Conservation (phyloP, 2,113 vertebrate species). For the Tamias sibiricus region DNA sequence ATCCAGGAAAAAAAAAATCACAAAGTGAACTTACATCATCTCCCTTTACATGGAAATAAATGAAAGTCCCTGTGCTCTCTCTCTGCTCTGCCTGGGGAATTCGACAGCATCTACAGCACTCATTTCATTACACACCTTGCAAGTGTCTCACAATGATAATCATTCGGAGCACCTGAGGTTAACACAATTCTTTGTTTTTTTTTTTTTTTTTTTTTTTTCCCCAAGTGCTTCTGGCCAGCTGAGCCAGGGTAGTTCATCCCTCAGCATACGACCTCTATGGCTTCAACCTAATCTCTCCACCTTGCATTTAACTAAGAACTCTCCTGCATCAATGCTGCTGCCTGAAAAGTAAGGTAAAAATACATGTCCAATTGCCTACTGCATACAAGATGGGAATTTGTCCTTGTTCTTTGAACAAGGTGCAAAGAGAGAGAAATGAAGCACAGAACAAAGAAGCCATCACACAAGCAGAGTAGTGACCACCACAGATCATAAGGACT, state of each 20-base stretch:
- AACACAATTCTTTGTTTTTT: not conserved
- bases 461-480: not conserved
- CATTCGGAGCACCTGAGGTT: not conserved
- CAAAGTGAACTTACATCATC: conserved; percentile 7
- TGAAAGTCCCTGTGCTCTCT: conserved; percentile 26
- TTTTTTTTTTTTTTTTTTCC: not conserved
- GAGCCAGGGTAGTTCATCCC: not conserved
- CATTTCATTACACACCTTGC: conserved; percentile 15
- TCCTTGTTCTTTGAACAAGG: not conserved
- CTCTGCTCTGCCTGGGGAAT: conserved; percentile 56
- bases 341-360: not conserved
- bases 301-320: not conserved
- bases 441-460: not conserved
- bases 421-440: not conserved
- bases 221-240: not conserved
- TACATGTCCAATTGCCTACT: not conserved
- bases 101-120: not conserved
- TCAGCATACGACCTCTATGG: not conserved
- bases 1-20: not conserved
- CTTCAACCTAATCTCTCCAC: not conserved
- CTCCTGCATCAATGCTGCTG: not conserved
- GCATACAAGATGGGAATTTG: not conserved
- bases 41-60: conserved; percentile 56
- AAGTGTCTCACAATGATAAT: not conserved
- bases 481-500: not conserved